These are phyloP conservation scores for Dromaius novaehollandiae DNA, from an alignment of 2,113 vertebrate species.

Conservation along the genomic window DNA sequence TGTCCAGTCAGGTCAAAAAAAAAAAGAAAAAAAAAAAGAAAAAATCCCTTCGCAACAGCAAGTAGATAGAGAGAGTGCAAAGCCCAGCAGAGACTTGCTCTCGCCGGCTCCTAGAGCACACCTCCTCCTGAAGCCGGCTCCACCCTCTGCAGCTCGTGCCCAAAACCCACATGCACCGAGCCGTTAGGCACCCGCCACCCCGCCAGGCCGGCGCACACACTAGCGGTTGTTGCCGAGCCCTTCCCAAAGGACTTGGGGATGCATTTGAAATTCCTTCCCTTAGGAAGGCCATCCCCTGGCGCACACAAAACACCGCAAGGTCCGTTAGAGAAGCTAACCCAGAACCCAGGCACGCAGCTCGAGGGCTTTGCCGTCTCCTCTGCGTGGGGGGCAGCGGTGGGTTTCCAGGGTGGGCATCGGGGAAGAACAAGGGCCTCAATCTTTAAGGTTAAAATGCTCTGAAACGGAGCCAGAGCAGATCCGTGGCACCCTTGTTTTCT, in stretches of 20 bases:
- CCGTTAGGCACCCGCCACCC: neutral
- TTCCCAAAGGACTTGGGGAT: neutral
- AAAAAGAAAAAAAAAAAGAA: neutral
- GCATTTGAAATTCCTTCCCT: neutral
- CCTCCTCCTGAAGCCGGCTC: constrained; percentile 68
- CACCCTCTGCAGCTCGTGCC: constrained; percentile 60
- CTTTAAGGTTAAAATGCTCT: neutral
- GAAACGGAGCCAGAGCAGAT: neutral
- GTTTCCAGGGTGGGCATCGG: neutral
- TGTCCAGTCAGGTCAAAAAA: constrained; percentile 60
- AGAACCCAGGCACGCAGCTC: fast-evolving
- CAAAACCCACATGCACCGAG: neutral
- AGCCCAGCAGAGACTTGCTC: constrained; percentile 4
- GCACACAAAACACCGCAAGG: neutral
- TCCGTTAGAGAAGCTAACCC: neutral
- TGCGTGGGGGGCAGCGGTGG: fast-evolving
- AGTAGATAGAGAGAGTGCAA: neutral
- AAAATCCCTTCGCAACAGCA: constrained; percentile 45
- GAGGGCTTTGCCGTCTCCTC: neutral
- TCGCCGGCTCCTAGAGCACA: constrained; percentile 10
- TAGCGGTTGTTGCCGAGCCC: neutral
- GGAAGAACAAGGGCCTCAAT: neutral
- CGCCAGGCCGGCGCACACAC: neutral
- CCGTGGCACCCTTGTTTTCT: neutral
- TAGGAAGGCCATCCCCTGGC: neutral